phyloP scores from a whole-genome alignment of 1,140 invertebrate species.

The Drosophila navojoa region DNA sequence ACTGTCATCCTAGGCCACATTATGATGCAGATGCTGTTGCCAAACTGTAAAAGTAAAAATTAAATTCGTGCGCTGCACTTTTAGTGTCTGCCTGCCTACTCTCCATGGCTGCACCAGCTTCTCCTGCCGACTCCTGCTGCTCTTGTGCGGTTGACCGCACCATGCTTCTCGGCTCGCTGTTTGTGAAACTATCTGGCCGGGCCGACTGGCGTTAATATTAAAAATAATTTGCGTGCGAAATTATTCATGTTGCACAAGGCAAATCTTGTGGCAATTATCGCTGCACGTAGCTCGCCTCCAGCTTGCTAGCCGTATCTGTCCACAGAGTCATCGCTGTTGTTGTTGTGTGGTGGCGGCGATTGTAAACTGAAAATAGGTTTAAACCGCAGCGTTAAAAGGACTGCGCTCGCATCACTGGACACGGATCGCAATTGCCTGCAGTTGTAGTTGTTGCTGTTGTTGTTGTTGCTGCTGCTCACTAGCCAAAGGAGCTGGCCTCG shows the following conservation, averaged over 20 bases:
- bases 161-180: slow-evolving; percentile 1
- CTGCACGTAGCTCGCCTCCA: slow-evolving; percentile 45
- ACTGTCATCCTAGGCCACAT: slow-evolving; percentile 23
- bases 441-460: not conserved
- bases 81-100: slow-evolving; percentile 12
- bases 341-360: slow-evolving; percentile 34
- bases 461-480: too few relatives aligned
- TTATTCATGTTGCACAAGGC: slow-evolving; percentile 65
- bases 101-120: not conserved
- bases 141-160: slow-evolving; percentile 34
- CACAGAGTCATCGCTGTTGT: slow-evolving; percentile 12
- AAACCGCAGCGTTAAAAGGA: slow-evolving; percentile 75
- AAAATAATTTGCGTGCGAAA: slow-evolving; percentile 73
- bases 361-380: slow-evolving; percentile 73
- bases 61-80: slow-evolving; percentile 50
- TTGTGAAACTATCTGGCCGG: slow-evolving; percentile 11
- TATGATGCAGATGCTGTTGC: slow-evolving; percentile 28
- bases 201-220: slow-evolving; percentile 61
- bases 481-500: slow-evolving; percentile 25
- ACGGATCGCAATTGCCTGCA: slow-evolving; percentile 30
- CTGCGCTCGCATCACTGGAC: slow-evolving; percentile 51
- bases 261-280: slow-evolving; percentile 76
- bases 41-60: slow-evolving; percentile 30
- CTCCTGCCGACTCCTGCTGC: not conserved
- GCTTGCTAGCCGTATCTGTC: slow-evolving; percentile 21